Percentiles rank a stretch among this genome's conserved stretches.
These are phyloP conservation scores for Acanthurus lineatus DNA, from an alignment of 2,797 vertebrate species.

Conservation along the genomic window DNA sequence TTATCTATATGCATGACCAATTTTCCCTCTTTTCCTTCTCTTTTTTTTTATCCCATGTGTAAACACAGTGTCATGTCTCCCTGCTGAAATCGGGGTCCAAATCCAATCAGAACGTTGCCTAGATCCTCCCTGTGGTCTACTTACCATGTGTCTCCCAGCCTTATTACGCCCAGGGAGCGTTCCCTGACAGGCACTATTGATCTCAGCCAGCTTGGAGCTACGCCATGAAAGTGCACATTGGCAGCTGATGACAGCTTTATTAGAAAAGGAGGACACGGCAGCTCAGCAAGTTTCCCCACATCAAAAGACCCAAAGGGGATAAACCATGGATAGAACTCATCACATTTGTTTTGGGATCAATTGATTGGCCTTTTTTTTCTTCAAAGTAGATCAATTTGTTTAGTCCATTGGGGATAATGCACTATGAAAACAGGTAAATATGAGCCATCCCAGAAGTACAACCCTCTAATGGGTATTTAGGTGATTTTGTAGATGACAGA, in stretches of 20 bases:
- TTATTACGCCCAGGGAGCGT: slow-evolving; percentile 47
- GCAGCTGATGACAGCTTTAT: slow-evolving; percentile 78
- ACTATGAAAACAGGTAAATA: slow-evolving; percentile 32
- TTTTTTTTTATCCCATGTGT: slow-evolving; percentile 8
- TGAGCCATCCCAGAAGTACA: neutral
- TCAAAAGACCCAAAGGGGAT: slow-evolving; percentile 56
- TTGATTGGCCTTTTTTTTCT: slow-evolving; percentile 44
- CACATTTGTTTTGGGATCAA: slow-evolving; percentile 63
- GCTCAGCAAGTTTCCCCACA: slow-evolving; percentile 67
- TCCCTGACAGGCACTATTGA: slow-evolving; percentile 74
- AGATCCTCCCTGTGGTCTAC: slow-evolving; percentile 39
- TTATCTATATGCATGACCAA: neutral
- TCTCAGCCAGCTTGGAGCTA: slow-evolving; percentile 64
- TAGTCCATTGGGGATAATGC: slow-evolving; percentile 27
- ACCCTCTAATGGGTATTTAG: neutral
- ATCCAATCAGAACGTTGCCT: slow-evolving; percentile 30
- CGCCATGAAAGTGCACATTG: slow-evolving; percentile 66
- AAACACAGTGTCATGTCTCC: slow-evolving; percentile 33
- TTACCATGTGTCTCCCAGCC: slow-evolving; percentile 59
- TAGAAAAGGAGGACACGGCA: slow-evolving; percentile 67
- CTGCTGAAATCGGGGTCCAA: slow-evolving; percentile 26
- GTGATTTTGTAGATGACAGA: neutral
- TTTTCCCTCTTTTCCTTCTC: neutral
- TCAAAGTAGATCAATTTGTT: slow-evolving; percentile 54
- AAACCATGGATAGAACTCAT: slow-evolving; percentile 56